Conservation (phyloP, 2,797 vertebrate species). For the Pseudochirops corinnae region DNA sequence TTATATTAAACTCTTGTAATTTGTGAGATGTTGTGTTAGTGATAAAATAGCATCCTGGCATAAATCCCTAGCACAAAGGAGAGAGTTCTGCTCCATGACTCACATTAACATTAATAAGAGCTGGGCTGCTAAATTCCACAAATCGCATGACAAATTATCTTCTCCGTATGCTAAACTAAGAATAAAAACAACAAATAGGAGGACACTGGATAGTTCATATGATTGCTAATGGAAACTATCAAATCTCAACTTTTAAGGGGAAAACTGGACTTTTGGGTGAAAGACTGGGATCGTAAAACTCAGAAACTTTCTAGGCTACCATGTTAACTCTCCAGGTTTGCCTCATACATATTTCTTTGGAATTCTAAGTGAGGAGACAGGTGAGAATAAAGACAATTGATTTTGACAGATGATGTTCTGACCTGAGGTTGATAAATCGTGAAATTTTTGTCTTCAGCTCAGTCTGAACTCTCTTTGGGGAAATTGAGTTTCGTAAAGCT, state of each 20-base stretch:
- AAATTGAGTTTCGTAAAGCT: conserved; percentile 51
- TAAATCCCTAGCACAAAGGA: conserved; percentile 61
- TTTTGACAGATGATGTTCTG: conserved; percentile 61
- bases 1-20: conserved; percentile 70
- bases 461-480: conserved; percentile 43
- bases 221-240: neutral
- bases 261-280: neutral
- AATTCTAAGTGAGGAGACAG: conserved; percentile 59
- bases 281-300: conserved; percentile 5
- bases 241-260: neutral
- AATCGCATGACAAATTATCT: conserved; percentile 49
- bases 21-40: conserved; percentile 69
- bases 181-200: conserved; percentile 16
- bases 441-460: conserved; percentile 51
- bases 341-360: conserved; percentile 58
- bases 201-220: neutral
- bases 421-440: conserved; percentile 38
- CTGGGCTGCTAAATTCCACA: conserved; percentile 47
- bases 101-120: conserved; percentile 63
- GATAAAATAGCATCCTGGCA: conserved; percentile 52
- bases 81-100: conserved; percentile 43
- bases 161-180: neutral
- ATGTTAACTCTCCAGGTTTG: conserved; percentile 23
- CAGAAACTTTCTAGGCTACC: conserved; percentile 15
- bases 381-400: conserved; percentile 50